phyloP scores from a whole-genome alignment of 2,797 vertebrate genomes.

The Karalla daura region DNA sequence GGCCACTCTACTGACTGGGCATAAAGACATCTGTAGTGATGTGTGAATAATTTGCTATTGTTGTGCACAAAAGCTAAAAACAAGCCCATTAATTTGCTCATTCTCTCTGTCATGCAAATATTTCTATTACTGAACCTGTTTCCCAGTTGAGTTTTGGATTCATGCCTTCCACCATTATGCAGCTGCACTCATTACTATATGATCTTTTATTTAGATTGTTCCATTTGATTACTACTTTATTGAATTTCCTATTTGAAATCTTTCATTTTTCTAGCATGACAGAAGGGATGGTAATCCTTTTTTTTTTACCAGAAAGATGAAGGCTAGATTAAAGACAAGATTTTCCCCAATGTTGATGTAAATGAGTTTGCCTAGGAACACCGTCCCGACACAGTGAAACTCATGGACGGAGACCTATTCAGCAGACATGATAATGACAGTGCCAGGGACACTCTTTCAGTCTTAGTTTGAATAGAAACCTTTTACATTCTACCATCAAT shows the following conservation, averaged over 20 bases:
- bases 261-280: background rate
- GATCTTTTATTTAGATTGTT: conserved; percentile 1
- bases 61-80: conserved; percentile 32
- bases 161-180: conserved; percentile 5
- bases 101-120: conserved; percentile 5
- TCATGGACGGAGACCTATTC: conserved; percentile 30
- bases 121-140: conserved; percentile 21
- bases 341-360: conserved; percentile 19
- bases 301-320: conserved; percentile 5
- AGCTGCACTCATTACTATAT: background rate
- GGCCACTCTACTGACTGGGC: conserved; percentile 39
- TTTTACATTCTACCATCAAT: conserved; percentile 45
- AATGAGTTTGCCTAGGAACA: conserved; percentile 17
- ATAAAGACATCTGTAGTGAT: conserved; percentile 42
- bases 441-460: conserved; percentile 40
- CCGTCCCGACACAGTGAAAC: background rate
- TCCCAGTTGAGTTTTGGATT: conserved; percentile 15
- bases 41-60: conserved; percentile 48
- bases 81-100: conserved; percentile 36
- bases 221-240: background rate
- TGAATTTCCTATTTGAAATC: conserved; percentile 17
- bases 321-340: conserved; percentile 22
- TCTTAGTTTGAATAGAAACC: conserved; percentile 47
- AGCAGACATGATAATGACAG: conserved; percentile 47
- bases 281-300: background rate